These are phyloP conservation scores for Cirrhinus mrigala DNA, from an alignment of 2,797 vertebrate genomes.

Conservation along the genomic window DNA sequence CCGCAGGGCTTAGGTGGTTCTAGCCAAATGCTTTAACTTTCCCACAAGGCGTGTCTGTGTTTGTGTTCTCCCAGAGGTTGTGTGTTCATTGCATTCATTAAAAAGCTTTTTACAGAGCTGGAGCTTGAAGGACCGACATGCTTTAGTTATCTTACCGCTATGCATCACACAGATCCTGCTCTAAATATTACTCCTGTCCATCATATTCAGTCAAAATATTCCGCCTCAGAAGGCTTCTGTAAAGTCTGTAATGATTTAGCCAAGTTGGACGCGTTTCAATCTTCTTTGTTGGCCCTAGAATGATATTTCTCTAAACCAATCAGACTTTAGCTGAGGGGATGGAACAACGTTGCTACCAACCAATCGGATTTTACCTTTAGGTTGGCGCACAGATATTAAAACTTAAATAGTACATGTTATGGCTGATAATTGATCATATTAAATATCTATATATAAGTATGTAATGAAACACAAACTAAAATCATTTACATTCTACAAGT, in stretches of 20 bases:
- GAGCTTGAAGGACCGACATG: constrained; percentile 14
- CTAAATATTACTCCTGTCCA: constrained; percentile 26
- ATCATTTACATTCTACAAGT: not conserved
- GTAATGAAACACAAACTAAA: not conserved
- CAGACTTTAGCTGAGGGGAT: not conserved
- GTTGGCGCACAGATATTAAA: not conserved
- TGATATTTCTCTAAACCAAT: not conserved
- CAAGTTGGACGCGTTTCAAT: not conserved
- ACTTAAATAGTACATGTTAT: no score
- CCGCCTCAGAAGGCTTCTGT: not conserved
- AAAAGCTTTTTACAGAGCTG: constrained; percentile 50
- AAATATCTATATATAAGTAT: no score
- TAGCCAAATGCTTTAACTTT: constrained; percentile 56
- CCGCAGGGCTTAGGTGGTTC: constrained; percentile 42
- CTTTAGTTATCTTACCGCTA: constrained; percentile 22
- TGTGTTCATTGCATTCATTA: constrained; percentile 59
- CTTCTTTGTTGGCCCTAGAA: not conserved
- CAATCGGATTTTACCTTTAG: not conserved
- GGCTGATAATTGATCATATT: no score
- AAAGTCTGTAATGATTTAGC: constrained; percentile 24
- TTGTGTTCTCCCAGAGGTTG: constrained; percentile 55
- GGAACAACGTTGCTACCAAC: not conserved
- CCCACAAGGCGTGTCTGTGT: constrained; percentile 51
- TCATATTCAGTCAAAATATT: constrained; percentile 31
- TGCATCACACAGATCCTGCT: constrained; percentile 30